Percentiles rank a stretch among this genome's conserved stretches.
Evolutionary conservation across 2,888 invertebrate genomes (phyloP).

Genomic region (Eretmocerus hayati): DNA sequence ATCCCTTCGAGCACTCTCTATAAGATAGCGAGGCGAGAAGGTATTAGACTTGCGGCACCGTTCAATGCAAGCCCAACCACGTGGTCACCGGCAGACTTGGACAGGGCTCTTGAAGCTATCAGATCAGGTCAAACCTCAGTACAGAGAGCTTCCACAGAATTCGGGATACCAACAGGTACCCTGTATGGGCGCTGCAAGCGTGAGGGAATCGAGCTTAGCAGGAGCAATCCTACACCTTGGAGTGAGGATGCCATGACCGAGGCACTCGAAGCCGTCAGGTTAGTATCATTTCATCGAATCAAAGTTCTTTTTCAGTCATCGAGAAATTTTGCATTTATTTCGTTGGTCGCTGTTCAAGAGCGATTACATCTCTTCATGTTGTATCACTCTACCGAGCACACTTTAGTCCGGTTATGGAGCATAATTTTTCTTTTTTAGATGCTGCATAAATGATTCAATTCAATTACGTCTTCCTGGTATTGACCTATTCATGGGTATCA

Average conservation of each 20-base stretch:
- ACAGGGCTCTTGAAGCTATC: conserved; percentile 74
- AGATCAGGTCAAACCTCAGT: conserved; percentile 75
- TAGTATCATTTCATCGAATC: no score
- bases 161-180: conserved; percentile 83
- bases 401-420: no score
- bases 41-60: conserved; percentile 80
- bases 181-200: conserved; percentile 82
- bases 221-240: conserved; percentile 89
- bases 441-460: no score
- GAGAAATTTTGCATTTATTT: no score
- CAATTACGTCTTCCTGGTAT: no score
- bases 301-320: no score
- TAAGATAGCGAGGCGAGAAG: conserved; percentile 85
- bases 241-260: conserved; percentile 90
- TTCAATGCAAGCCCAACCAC: conserved; percentile 86
- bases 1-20: conserved; percentile 87
- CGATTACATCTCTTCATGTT: no score
- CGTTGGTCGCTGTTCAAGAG: no score
- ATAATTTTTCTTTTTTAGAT: no score
- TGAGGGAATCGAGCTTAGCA: conserved; percentile 81
- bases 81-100: conserved; percentile 79
- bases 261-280: conserved; percentile 83
- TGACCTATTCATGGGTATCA: no score
- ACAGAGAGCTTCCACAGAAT: conserved; percentile 78
- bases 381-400: no score